Percentiles rank a stretch among this genome's conserved stretches.
Conservation (phyloP, 2,113 vertebrate species). For the Barnardius zonarius region DNA sequence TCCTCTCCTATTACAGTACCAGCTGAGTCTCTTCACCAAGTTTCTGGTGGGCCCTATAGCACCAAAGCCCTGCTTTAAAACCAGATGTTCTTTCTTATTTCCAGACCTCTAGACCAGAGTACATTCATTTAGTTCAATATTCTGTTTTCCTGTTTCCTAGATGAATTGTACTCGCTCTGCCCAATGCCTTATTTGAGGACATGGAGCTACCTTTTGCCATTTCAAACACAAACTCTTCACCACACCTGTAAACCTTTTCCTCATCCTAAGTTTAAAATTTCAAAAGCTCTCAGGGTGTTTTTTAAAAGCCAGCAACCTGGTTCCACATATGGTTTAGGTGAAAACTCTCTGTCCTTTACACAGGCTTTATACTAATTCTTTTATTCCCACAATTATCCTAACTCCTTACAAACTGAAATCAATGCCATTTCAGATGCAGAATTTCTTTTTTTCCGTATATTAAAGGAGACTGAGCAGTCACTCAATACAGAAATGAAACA, state of each 20-base stretch:
- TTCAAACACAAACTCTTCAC: neutral
- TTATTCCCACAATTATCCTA: neutral
- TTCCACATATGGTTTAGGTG: neutral
- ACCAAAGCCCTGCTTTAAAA: neutral
- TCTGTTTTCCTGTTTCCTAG: neutral
- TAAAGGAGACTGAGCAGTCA: neutral
- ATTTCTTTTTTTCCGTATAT: slow-evolving; percentile 29
- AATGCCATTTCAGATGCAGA: slow-evolving; percentile 10
- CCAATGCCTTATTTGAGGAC: neutral
- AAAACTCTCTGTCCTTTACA: neutral
- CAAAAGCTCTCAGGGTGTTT: neutral
- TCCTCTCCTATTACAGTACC: neutral
- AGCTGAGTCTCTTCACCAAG: neutral
- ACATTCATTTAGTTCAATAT: neutral
- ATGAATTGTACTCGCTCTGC: neutral
- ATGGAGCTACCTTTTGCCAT: neutral
- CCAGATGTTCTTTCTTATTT: neutral
- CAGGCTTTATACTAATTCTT: neutral
- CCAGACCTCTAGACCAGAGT: neutral
- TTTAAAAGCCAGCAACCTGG: neutral
- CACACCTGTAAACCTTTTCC: neutral
- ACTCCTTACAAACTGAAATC: slow-evolving; percentile 6
- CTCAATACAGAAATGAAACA: slow-evolving; percentile 29
- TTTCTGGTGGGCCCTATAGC: neutral
- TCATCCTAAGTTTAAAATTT: neutral